Percentiles rank a stretch among this genome's conserved stretches.
Conservation (phyloP, 2,797 vertebrate species). For the Molossus molossus region DNA sequence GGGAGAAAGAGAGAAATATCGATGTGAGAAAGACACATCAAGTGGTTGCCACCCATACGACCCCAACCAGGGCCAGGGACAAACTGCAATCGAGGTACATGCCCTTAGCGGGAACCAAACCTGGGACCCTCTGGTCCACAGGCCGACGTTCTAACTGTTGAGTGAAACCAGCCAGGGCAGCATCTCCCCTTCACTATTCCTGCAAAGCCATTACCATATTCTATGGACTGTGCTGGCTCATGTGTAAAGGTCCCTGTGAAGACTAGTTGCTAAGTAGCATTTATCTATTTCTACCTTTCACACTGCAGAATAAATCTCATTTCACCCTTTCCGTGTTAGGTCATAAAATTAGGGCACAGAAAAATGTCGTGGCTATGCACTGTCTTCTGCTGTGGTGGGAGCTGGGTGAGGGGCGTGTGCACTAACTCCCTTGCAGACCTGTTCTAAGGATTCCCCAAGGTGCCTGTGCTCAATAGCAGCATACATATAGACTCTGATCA, state of each 20-base stretch:
- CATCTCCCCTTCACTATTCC: background rate
- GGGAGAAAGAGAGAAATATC: too few relatives aligned
- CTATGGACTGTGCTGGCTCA: background rate
- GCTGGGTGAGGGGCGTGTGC: background rate
- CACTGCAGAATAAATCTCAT: background rate
- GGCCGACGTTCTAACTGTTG: too few relatives aligned
- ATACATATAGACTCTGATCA: background rate
- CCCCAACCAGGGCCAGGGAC: too few relatives aligned
- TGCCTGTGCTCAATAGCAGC: background rate
- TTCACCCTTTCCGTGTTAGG: constrained; percentile 4
- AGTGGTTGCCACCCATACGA: too few relatives aligned
- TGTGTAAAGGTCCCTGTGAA: background rate
- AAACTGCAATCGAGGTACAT: too few relatives aligned
- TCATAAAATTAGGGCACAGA: background rate
- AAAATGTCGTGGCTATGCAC: background rate
- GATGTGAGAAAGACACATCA: too few relatives aligned
- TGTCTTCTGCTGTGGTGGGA: background rate
- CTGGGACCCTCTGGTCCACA: too few relatives aligned
- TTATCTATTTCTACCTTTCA: background rate
- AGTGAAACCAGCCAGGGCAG: too few relatives aligned
- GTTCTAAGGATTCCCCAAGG: background rate
- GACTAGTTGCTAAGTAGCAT: background rate
- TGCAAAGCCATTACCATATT: background rate
- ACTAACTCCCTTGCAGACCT: background rate
- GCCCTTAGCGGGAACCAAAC: too few relatives aligned